Base-by-base conservation (phyloP, 1,140 invertebrate species). In the Tenebrio molitor region DNA sequence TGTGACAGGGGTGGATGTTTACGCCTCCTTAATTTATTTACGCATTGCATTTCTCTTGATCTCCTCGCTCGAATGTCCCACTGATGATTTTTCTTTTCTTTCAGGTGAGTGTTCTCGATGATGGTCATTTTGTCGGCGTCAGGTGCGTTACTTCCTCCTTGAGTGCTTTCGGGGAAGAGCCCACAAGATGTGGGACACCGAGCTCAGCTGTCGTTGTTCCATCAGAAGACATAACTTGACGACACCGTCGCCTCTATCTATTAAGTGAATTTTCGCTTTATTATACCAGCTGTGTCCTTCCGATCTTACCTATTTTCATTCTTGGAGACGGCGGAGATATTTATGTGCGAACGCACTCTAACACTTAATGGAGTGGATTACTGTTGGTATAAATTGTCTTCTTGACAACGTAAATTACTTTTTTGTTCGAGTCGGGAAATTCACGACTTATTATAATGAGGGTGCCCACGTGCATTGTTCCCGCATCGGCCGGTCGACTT, bases 231-330 rank as follows among this genome's bases (percentile, higher is more conserved):
- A 72, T 69, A 68, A 68, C 71, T 65, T 67, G 71, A 50, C 33
- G 66, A 69, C 53, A 64, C 39, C 44, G 25, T 29, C 25, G 67
- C 46, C 67, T 33, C 33, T 29, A 39, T 41, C 58, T 44, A 39
- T 72, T 72, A 72, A 65, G 58, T 72, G 39, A 72, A 72, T 66
- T 65, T 65, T 65, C 71, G 64, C 71, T 73, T 67, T 69, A 73
- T 73, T 73, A 69, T 44, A 58, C 58, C 72, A 73, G 66, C 72
- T 73, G 72, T 62, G 72, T 58, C n/a, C n/a, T n/a, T n/a, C 64
- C 64, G 64, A 25, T 29, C 42, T 36, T 66, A 42, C 41, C 63
- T 66, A 66, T 66, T 66, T 66, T 66, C 64, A 33, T 41, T 42
- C 63, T 66, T 21, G 12, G 44, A 66, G 34, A 44, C 64, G 14